Percentiles rank a stretch among this genome's conserved stretches.
Evolutionary conservation across 2,113 vertebrate species (phyloP).

Genomic region (Archilochus colubris): DNA sequence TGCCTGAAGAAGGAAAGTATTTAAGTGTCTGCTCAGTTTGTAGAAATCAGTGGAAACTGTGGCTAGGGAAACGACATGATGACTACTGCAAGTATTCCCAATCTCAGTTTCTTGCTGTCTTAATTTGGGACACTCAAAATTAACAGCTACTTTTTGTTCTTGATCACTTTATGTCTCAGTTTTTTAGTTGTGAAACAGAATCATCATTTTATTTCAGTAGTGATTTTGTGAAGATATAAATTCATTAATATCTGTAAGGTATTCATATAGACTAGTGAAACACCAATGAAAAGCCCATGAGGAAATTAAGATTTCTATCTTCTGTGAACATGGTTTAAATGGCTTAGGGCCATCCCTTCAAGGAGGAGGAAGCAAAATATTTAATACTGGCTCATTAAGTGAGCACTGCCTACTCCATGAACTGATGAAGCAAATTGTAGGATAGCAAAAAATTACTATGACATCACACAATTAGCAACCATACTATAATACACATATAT

Average conservation of each 20-base stretch:
- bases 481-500: not conserved
- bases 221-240: not conserved
- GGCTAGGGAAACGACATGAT: not conserved
- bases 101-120: not conserved
- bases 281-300: not conserved
- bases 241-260: not conserved
- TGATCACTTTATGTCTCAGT: not conserved
- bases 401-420: not conserved
- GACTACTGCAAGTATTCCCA: not conserved
- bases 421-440: not conserved
- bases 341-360: not conserved
- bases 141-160: not conserved
- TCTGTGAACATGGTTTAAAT: not conserved
- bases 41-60: not conserved
- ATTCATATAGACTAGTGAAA: not conserved
- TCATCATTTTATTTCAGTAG: not conserved
- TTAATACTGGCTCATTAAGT: constrained; percentile 9
- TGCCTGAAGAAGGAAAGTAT: not conserved
- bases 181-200: not conserved
- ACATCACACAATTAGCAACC: not conserved
- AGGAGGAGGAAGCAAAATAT: constrained; percentile 41
- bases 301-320: not conserved
- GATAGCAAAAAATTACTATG: constrained; percentile 8
- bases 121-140: not conserved
- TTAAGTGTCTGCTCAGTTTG: not conserved